phyloP scores from a whole-genome alignment of 1,140 invertebrate species.

The Wiebesia pumilae region DNA sequence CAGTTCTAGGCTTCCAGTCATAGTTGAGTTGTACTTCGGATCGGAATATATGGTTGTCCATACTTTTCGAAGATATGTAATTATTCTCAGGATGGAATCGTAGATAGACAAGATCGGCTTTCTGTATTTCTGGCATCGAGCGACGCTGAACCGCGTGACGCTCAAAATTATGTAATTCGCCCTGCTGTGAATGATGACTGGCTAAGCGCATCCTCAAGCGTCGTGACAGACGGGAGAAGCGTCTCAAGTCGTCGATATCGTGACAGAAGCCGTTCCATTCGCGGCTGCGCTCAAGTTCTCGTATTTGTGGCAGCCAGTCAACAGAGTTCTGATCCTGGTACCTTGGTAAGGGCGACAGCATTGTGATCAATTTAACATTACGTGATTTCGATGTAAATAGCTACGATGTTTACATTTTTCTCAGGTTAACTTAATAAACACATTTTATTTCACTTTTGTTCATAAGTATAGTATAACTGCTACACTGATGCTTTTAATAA shows the following conservation, averaged over 20 bases:
- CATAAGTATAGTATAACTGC: neutral
- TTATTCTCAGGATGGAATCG: conserved; percentile 33
- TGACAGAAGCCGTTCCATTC: conserved; percentile 60
- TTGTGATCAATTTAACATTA: conserved; percentile 8
- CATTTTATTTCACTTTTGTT: neutral
- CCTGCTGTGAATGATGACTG: conserved; percentile 4
- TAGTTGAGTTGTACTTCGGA: conserved; percentile 53
- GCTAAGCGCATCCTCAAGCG: conserved; percentile 28
- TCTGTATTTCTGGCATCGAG: conserved; percentile 66
- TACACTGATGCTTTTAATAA: neutral
- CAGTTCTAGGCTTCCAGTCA: conserved; percentile 66
- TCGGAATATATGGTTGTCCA: conserved; percentile 29
- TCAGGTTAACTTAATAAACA: neutral
- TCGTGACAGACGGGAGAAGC: conserved; percentile 51
- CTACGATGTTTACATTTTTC: neutral
- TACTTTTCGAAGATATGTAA: neutral
- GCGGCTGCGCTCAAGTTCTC: conserved; percentile 57
- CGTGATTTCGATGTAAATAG: conserved; percentile 6
- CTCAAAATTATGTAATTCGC: conserved; percentile 42
- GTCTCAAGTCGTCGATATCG: conserved; percentile 64
- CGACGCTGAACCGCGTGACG: conserved; percentile 60
- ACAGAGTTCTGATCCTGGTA: neutral
- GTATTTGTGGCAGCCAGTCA: neutral
- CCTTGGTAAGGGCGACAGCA: conserved; percentile 12
- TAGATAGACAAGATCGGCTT: conserved; percentile 62